These are phyloP conservation scores for Cheiracanthium punctorium DNA, from an alignment of 2,888 invertebrate genomes.

Conservation along the genomic window DNA sequence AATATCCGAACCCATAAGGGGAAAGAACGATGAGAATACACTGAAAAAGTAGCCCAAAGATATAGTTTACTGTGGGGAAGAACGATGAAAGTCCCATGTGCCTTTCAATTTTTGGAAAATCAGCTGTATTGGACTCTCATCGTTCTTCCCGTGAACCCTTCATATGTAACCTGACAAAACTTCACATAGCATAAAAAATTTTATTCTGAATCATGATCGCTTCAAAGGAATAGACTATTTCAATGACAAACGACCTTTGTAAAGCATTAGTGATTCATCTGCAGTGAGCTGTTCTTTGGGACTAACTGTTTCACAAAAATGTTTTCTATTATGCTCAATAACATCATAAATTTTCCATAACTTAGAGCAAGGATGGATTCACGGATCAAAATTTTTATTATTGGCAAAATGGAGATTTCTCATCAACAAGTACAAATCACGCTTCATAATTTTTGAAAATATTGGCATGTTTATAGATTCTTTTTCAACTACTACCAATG, in stretches of 20 bases:
- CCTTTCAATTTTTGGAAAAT: no score
- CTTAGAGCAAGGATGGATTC: neutral
- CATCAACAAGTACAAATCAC: slow-evolving; percentile 23
- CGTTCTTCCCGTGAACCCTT: no score
- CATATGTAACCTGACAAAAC: slow-evolving; percentile 46
- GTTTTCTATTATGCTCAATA: slow-evolving; percentile 16
- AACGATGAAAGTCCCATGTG: no score
- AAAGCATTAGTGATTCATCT: slow-evolving; percentile 31
- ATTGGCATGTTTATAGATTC: slow-evolving; percentile 15
- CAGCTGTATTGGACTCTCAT: no score
- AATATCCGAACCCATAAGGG: no score
- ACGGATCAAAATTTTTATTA: neutral
- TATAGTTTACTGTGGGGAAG: no score
- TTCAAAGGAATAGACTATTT: slow-evolving; percentile 70
- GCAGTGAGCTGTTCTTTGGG: slow-evolving; percentile 16
- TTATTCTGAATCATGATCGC: slow-evolving; percentile 64
- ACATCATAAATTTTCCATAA: slow-evolving; percentile 19
- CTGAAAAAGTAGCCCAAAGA: no score
- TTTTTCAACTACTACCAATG: slow-evolving; percentile 21
- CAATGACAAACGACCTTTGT: slow-evolving; percentile 55
- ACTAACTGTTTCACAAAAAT: slow-evolving; percentile 6
- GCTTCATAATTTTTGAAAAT: slow-evolving; percentile 30
- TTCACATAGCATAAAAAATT: slow-evolving; percentile 60
- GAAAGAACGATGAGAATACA: no score
- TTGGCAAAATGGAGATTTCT: slow-evolving; percentile 22